A percentile compares a stretch with the other conserved stretches of the same genome.
Evolutionary conservation across 2,113 vertebrate genomes (phyloP).

Genomic region (Benitochromis conjunctus): DNA sequence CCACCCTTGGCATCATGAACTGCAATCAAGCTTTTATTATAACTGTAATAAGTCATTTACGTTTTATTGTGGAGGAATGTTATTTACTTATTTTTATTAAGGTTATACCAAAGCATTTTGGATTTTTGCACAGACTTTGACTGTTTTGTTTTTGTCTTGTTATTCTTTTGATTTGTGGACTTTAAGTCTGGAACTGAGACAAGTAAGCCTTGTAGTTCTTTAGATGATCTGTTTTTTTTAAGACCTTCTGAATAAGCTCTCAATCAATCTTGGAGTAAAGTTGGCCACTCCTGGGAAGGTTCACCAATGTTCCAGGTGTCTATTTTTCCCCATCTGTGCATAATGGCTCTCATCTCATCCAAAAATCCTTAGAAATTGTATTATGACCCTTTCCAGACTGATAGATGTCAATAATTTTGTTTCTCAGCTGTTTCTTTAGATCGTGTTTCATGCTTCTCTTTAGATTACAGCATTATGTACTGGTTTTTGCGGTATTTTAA

Average conservation of each 20-base stretch:
- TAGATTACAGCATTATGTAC: neutral
- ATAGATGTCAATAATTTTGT: neutral
- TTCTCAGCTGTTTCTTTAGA: neutral
- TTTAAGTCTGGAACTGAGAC: neutral
- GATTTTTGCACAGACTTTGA: neutral
- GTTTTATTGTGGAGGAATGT: rapidly evolving
- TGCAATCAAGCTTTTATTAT: neutral
- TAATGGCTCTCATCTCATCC: neutral
- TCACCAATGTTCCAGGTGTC: neutral
- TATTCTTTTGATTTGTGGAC: neutral
- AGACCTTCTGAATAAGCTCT: neutral
- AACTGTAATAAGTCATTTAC: neutral
- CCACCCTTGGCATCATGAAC: neutral
- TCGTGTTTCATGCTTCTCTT: neutral
- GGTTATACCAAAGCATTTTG: neutral
- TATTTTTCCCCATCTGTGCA: neutral
- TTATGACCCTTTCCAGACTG: neutral
- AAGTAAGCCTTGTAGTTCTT: neutral
- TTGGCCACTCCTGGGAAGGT: neutral
- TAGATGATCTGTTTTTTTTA: neutral
- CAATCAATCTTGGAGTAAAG: neutral
- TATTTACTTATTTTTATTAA: neutral
- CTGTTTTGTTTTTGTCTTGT: neutral
- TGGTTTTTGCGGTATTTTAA: neutral
- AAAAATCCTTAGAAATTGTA: neutral